Conservation (phyloP, 2,797 vertebrate species). For the Poeciliopsis infans region DNA sequence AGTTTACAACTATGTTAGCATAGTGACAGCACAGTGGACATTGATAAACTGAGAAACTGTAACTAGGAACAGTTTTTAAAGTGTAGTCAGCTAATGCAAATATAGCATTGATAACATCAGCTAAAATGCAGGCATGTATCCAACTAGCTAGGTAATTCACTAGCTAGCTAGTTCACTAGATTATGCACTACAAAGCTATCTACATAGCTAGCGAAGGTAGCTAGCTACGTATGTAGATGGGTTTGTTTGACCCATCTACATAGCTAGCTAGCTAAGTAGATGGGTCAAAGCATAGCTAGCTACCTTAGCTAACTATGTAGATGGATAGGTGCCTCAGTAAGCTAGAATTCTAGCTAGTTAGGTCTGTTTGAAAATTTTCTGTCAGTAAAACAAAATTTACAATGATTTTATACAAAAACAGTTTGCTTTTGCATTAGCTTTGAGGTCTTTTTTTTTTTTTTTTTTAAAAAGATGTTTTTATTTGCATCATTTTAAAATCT, state of each 20-base stretch:
- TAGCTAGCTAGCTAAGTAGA: too few species aligned
- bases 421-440: not conserved
- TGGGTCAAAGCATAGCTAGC: too few species aligned
- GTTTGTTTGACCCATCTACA: too few species aligned
- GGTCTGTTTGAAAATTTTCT: not conserved
- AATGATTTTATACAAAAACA: not conserved
- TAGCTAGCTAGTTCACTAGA: not conserved
- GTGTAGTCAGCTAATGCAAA: not conserved
- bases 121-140: not conserved
- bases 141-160: not conserved
- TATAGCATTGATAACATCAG: not conserved
- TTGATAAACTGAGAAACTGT: not conserved
- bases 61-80: not conserved
- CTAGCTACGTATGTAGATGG: too few species aligned
- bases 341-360: too few species aligned
- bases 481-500: not conserved
- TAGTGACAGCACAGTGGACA: not conserved
- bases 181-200: too few species aligned
- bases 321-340: too few species aligned
- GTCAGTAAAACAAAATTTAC: not conserved
- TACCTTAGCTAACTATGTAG: too few species aligned
- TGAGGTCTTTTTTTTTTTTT: not conserved
- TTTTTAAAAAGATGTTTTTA: not conserved
- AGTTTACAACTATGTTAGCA: too few species aligned
- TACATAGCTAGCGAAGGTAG: too few species aligned